phyloP scores from a whole-genome alignment of 1,140 invertebrate species.

The Drosophila bifasciata region DNA sequence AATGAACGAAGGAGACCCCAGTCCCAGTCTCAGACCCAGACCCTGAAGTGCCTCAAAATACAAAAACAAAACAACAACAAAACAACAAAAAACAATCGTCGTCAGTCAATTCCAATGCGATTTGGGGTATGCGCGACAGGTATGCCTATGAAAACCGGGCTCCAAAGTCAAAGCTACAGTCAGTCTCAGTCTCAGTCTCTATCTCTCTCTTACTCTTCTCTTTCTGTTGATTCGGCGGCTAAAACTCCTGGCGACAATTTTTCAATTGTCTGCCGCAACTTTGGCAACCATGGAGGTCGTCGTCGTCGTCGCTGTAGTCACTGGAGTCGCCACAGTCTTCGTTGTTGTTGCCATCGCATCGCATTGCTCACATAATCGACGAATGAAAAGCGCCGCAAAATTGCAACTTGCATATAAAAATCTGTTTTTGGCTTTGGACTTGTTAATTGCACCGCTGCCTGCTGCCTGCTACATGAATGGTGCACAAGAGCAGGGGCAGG shows the following conservation, averaged over 20 bases:
- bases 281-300: slow-evolving; percentile 72
- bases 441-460: slow-evolving; percentile 61
- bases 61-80: slow-evolving; percentile 14
- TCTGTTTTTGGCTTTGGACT: slow-evolving; percentile 69
- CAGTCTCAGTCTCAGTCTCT: background rate
- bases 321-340: slow-evolving; percentile 1
- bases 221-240: background rate
- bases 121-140: slow-evolving; percentile 79
- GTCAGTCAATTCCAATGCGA: slow-evolving; percentile 80
- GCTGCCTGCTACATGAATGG: too few species aligned
- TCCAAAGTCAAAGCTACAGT: slow-evolving; percentile 23
- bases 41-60: slow-evolving; percentile 37
- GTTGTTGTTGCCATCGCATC: slow-evolving; percentile 1
- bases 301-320: slow-evolving; percentile 14
- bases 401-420: slow-evolving; percentile 78
- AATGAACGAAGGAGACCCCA: slow-evolving; percentile 45
- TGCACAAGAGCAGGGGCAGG: slow-evolving; percentile 14
- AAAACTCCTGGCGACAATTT: slow-evolving; percentile 70
- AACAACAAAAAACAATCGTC: slow-evolving; percentile 51
- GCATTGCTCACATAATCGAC: slow-evolving; percentile 74
- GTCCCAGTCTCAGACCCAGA: background rate
- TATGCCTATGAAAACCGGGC: slow-evolving; percentile 67
- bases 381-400: slow-evolving; percentile 77
- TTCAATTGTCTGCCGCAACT: slow-evolving; percentile 70
- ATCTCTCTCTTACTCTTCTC: too few species aligned